Evolutionary conservation across 2,888 invertebrate species (phyloP), one percentile per base, ranked within the genome.

Genomic region (Rhagophthalmus giganteus): DNA sequence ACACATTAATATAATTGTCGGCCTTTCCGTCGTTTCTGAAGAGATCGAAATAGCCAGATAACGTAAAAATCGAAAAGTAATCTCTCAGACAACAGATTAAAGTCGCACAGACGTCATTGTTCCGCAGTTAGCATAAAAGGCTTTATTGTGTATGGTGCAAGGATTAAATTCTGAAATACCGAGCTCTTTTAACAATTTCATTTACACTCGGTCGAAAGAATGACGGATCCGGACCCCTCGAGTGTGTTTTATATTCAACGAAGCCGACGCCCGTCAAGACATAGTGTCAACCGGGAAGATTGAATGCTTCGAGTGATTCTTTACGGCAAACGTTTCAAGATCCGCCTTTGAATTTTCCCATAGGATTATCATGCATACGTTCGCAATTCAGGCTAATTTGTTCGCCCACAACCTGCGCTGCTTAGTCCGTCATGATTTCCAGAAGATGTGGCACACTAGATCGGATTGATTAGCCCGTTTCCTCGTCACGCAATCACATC

Each of bases 401-500:
- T 54, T 44, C 45, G 49, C 47, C 28, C 34, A 55, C 51, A 55
- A 55, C 55, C 55, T 53, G 56, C 35, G 31, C 42, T 49, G 49
- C 46, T 42, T 25, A 37, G 27, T 25, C 26, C 42, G 49, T 56
- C 53, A 50, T 56, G 53, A 53, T 56, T 46, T 40, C 45, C 13
- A 49, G 34, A 30, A 53, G 42, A 53, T 53, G 52, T 47, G 40
- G 53, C 37, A 47, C 53, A 56, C 40, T 53, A 46, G 45, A 56
- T 53, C 55, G 42, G 56, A 56, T 53, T 53, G 56, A 56, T 56
- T 49, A 30, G 38, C 46, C 46, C 38, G 53, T 56, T 56, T 56
- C 53, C 49, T 53, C 49, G 53, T 53, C 56, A 56, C 56, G 56
- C 56, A 53, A 56, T 56, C 46, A 49, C 56, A 56, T 56, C 56